These are phyloP conservation scores for Onychomys leucogaster DNA, from an alignment of 2,797 vertebrate species.

Conservation along the genomic window DNA sequence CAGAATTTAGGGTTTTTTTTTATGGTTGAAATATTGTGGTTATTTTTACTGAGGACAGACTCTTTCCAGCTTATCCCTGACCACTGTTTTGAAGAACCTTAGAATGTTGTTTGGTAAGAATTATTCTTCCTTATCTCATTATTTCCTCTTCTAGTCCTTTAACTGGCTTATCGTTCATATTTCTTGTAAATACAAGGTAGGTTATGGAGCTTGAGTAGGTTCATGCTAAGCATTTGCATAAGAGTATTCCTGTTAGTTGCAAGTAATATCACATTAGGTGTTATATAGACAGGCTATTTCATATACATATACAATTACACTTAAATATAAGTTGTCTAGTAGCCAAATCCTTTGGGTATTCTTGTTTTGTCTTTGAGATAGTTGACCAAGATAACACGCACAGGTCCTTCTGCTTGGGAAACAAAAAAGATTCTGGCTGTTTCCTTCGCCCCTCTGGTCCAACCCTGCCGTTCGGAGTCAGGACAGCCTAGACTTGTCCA, in stretches of 20 bases:
- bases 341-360: constrained; percentile 61
- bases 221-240: neutral
- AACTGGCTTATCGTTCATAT: neutral
- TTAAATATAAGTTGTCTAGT: constrained; percentile 7
- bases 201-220: neutral
- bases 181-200: neutral
- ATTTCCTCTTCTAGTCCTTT: neutral
- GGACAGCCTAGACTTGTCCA: constrained; percentile 91
- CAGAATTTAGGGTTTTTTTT: neutral
- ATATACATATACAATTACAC: constrained; percentile 1
- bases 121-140: neutral
- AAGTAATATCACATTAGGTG: neutral
- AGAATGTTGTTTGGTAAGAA: neutral
- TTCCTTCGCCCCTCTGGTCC: constrained; percentile 96
- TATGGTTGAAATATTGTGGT: neutral
- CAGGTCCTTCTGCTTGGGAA: constrained; percentile 94
- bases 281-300: neutral
- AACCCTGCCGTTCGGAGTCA: constrained; percentile 92
- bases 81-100: neutral
- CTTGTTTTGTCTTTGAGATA: constrained; percentile 84
- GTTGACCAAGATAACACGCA: constrained; percentile 98
- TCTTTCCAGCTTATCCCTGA: too few species aligned
- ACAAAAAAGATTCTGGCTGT: constrained; percentile 98
- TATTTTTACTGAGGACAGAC: neutral
- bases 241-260: neutral